These are phyloP conservation scores for Steinernema feltiae DNA, from an alignment of 1,140 invertebrate species.

Conservation along the genomic window DNA sequence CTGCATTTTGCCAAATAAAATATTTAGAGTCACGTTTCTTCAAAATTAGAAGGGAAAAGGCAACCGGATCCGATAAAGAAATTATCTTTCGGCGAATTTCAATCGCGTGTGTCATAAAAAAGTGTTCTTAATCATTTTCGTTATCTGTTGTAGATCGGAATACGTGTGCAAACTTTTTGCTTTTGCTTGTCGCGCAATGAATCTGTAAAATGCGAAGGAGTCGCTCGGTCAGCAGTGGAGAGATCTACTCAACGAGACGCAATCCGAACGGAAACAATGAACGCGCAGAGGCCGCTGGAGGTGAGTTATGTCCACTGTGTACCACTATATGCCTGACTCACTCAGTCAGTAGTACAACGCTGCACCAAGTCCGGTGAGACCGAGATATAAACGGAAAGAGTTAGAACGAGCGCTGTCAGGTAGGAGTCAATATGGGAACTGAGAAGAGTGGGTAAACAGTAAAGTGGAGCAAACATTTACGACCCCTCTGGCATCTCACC, in stretches of 20 bases:
- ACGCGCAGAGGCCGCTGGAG: neutral
- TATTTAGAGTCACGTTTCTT: too few species aligned
- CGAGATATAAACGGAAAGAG: neutral
- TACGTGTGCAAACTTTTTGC: neutral
- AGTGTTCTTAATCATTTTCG: neutral
- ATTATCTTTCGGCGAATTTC: neutral
- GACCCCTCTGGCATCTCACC: neutral
- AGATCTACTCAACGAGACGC: neutral
- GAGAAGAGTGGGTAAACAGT: constrained; percentile 1
- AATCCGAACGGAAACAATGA: neutral
- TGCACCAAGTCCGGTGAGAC: too few species aligned
- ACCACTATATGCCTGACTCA: too few species aligned
- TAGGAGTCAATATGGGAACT: neutral
- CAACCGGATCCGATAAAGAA: too few species aligned
- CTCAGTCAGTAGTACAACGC: too few species aligned
- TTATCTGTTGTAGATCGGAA: constrained; percentile 1
- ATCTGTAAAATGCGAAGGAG: constrained; percentile 6
- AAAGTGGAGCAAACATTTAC: neutral
- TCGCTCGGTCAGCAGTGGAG: neutral
- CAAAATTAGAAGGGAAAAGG: too few species aligned
- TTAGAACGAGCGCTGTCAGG: neutral
- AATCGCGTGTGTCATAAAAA: neutral
- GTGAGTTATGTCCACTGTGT: too few species aligned
- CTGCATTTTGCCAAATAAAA: too few species aligned
- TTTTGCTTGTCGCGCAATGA: constrained; percentile 6